Conservation (phyloP, 2,888 invertebrate species). For the Cryptocephalus primarius region DNA sequence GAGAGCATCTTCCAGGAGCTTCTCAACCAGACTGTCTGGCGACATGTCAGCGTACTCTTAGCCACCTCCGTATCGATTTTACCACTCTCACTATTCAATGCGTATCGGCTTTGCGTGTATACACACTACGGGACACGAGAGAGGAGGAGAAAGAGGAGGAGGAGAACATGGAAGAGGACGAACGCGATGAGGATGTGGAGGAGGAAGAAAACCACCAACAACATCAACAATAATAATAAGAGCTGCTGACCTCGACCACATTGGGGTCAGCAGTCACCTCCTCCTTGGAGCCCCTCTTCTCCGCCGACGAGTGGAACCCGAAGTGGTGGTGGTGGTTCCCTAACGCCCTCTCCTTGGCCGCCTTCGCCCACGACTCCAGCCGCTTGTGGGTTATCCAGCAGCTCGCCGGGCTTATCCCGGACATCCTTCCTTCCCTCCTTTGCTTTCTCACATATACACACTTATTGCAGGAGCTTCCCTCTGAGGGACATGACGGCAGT, state of each 20-base stretch:
- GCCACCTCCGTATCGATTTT: conserved; percentile 12
- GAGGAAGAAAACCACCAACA: not conserved
- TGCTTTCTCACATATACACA: not conserved
- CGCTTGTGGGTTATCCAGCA: conserved; percentile 70
- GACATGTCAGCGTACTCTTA: not conserved
- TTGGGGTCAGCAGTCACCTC: conserved; percentile 39
- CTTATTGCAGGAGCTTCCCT: too few species aligned
- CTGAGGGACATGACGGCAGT: too few species aligned
- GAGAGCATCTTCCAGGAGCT: too few species aligned
- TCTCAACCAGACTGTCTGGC: too few species aligned
- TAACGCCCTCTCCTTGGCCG: conserved; percentile 56
- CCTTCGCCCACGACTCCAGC: conserved; percentile 65
- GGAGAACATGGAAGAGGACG: too few species aligned
- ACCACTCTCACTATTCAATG: conserved; percentile 9
- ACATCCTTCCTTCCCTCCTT: conserved; percentile 19
- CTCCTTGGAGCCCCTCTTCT: conserved; percentile 40
- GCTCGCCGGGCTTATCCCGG: conserved; percentile 58
- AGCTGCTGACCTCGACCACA: conserved; percentile 23
- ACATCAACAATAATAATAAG: conserved; percentile 2
- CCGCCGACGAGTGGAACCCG: conserved; percentile 11
- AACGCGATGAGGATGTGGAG: too few species aligned
- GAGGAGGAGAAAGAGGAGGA: too few species aligned
- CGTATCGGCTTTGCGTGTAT: conserved; percentile 7
- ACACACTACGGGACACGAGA: not conserved
- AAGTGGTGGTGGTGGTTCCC: conserved; percentile 22